Base-by-base conservation (phyloP, 2,113 vertebrate genomes). In the Sclerurus mexicanus region DNA sequence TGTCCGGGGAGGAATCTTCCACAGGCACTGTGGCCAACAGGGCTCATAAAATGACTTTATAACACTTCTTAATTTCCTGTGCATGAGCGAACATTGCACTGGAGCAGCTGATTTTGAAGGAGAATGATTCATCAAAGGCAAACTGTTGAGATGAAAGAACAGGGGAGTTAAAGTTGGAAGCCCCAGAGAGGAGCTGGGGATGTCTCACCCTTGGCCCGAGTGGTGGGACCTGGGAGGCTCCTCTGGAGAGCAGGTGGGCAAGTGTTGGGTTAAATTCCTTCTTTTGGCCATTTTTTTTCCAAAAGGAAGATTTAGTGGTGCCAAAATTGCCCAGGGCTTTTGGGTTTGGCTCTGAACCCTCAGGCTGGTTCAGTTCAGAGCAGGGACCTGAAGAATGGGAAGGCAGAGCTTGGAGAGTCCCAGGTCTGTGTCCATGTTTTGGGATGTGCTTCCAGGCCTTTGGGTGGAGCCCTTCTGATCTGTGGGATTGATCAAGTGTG, bases 121-220 rank as follows among this genome's bases (percentile, higher is more conserved):
- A 19, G 35, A 59, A 25, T 12, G 7, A n/a, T 86, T 85, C 71
- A 6, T 90, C 59, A 62, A 83, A 89, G 80, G 46, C 56, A 62
- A 35, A 7, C 14, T 77, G 59, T 22, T 23, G 68, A 62, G 78
- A 35, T 69, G 46, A 78, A 83, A 53, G 12, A 49, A 10, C 63
- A 52, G 37, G 14, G 18, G 79, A 56, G 9, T 53, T 53, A 0
- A 46, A n/a, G 46, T 4, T 88, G 42, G 73, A 27, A 85, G 14
- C 17, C 7, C 7, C 24, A 25, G 5, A 3, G 44, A 15, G 60
- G 37, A 63, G 60, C 3, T 27, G 44, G n/a, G 31, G 63, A 10
- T 42, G 35, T 3, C 27, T 40, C 40, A 14, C 46, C 13, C 46
- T 42, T 31, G 22, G 4, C 46, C 7, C 0, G 0, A 12, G 33